A percentile compares a stretch with the other conserved stretches of the same genome.
These are phyloP conservation scores for Urocyon cinereoargenteus DNA, from an alignment of 2,797 vertebrate genomes.

Conservation along the genomic window DNA sequence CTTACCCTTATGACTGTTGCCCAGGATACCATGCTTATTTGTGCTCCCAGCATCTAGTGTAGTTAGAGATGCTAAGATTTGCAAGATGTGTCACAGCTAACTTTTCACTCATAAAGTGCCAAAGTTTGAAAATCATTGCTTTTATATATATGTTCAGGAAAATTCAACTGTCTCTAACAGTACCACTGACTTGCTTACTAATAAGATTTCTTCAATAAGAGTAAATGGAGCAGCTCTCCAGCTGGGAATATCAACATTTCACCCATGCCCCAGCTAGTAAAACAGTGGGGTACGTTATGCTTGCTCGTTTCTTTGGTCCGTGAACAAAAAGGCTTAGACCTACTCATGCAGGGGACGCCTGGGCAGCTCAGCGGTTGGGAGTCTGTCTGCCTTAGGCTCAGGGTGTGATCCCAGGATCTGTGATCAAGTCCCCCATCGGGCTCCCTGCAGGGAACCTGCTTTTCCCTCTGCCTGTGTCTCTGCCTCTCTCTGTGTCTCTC, in stretches of 20 bases:
- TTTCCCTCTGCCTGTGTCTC: no score
- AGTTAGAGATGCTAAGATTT: neutral
- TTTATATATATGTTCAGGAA: neutral
- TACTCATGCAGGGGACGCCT: neutral
- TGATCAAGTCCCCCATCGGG: no score
- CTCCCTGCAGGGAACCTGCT: no score
- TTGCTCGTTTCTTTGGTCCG: neutral
- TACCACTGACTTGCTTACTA: neutral
- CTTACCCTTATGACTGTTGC: neutral
- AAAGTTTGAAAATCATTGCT: neutral
- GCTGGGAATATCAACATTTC: neutral
- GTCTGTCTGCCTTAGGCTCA: no score
- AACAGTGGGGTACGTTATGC: neutral
- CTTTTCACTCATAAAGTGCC: neutral
- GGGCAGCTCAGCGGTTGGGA: no score
- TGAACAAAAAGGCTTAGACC: neutral
- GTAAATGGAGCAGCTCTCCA: neutral
- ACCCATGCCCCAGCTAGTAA: neutral
- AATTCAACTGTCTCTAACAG: neutral
- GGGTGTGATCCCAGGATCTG: no score
- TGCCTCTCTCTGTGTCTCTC: no score
- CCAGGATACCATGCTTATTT: neutral
- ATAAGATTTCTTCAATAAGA: neutral
- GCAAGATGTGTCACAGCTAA: neutral
- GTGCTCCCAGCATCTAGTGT: neutral